Evolutionary conservation across 2,888 invertebrate genomes (phyloP), one percentile per base, ranked within the genome.

Genomic region (Perithous albicinctus): DNA sequence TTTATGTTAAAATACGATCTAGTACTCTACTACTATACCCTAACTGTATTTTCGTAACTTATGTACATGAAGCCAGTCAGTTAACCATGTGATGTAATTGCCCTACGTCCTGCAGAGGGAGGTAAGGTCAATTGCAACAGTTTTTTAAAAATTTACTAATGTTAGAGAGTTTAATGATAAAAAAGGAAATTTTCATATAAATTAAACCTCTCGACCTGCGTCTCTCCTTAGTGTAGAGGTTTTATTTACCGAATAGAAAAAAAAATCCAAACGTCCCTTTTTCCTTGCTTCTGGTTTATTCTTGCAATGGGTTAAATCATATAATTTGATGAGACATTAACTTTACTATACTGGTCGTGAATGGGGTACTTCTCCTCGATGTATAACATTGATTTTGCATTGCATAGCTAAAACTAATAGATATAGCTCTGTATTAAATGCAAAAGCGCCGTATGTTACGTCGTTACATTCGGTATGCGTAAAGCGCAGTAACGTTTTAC

Each of bases 1-100:
- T 46, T 8, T 48, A 26, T 26, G 69, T 43, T 66, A 78, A 75
- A 78, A 66, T 78, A 82, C 82, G 29, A 59, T 41, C 18, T 59
- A 59, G 56, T 18, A 64, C 35, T n/a, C n/a, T 6, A 10, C 10
- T 69, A 26, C 32, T 32, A 59, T 41, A 12, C 15, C 20, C 46
- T 6, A 2, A 1, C n/a, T 10, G 12, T 43, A 12, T 43, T 20
- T 18, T 59, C 29, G 43, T 20, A 38, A 12, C 23, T 23, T 8
- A 23, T 41, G 20, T 20, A 6, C n/a, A 6, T 12, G 41, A 12
- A 41, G n/a, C 32, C 15, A 18, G 35, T 35, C 6, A 3, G 54
- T 29, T 5, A 29, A 7, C 18, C 15, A n/a, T n/a, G 15, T 18
- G 7, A 7, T 35, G 7, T 18, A 32, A 32, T 32, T 59, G 8